phyloP scores from a whole-genome alignment of 1,140 invertebrate genomes.

The Pogonognathellus flavescens region DNA sequence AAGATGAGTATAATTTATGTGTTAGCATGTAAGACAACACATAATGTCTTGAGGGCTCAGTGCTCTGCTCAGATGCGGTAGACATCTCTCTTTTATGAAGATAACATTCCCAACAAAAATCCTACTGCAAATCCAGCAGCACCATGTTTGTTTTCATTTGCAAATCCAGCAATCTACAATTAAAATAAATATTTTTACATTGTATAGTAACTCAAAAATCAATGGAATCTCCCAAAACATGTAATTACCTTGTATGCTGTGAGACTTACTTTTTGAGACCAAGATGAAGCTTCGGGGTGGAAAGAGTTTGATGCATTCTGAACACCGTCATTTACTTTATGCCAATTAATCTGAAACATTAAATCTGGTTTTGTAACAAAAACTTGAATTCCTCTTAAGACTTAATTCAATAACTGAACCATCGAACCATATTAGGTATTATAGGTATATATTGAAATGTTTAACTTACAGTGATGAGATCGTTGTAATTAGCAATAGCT shows the following conservation, averaged over 20 bases:
- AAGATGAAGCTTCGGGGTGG: neutral
- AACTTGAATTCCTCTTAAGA: too few species aligned
- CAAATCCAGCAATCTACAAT: neutral
- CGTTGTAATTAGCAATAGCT: conserved; percentile 90
- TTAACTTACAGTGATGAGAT: conserved; percentile 80
- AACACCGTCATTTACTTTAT: neutral
- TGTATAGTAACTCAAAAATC: too few species aligned
- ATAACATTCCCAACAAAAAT: neutral
- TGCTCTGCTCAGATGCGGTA: too few species aligned
- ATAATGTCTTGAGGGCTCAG: too few species aligned
- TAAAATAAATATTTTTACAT: neutral
- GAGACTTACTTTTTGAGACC: neutral
- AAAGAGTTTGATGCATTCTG: neutral
- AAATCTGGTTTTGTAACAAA: neutral
- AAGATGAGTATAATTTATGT: too few species aligned
- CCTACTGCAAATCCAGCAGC: neutral
- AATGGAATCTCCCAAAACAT: neutral
- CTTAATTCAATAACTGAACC: too few species aligned
- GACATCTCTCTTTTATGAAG: neutral
- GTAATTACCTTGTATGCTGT: neutral
- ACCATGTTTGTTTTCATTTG: neutral
- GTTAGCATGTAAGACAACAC: too few species aligned
- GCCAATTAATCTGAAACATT: conserved; percentile 25
- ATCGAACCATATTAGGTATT: too few species aligned
- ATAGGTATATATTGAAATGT: too few species aligned